Evolutionary conservation across 2,797 vertebrate genomes (phyloP).

Genomic region (Gobionotothen gibberifrons): DNA sequence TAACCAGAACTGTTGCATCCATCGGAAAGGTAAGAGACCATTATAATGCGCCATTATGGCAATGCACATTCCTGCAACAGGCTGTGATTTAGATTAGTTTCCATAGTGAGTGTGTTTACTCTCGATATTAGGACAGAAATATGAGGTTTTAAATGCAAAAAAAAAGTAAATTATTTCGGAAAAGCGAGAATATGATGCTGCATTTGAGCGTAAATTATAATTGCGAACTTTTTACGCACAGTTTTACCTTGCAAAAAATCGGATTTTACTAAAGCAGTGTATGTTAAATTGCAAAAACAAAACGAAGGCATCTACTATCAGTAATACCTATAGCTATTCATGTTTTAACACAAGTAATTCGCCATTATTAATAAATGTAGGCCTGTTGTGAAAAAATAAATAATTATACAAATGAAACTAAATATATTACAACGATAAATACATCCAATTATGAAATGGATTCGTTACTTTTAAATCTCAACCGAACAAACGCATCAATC

Average conservation of each 20-base stretch:
- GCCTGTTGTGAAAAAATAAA: not conserved
- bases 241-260: not conserved
- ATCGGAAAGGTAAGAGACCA: slow-evolving; percentile 69
- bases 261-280: not conserved
- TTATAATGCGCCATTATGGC: slow-evolving; percentile 21
- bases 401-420: not conserved
- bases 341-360: not conserved
- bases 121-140: not conserved
- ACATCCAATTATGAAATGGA: not conserved
- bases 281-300: not conserved
- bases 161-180: not conserved
- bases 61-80: slow-evolving; percentile 8
- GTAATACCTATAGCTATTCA: too few species aligned
- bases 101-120: not conserved
- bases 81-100: slow-evolving; percentile 17
- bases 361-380: not conserved
- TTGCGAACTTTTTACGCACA: not conserved
- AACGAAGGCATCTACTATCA: not conserved
- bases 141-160: not conserved
- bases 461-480: slow-evolving; percentile 10
- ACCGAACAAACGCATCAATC: slow-evolving; percentile 14
- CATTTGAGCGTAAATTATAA: not conserved
- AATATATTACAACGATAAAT: not conserved
- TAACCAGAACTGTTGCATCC: slow-evolving; percentile 61
- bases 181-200: not conserved